A percentile compares a stretch with the other conserved stretches of the same genome.
phyloP scores from a whole-genome alignment of 2,797 vertebrate genomes.

The Lagocephalus sceleratus region DNA sequence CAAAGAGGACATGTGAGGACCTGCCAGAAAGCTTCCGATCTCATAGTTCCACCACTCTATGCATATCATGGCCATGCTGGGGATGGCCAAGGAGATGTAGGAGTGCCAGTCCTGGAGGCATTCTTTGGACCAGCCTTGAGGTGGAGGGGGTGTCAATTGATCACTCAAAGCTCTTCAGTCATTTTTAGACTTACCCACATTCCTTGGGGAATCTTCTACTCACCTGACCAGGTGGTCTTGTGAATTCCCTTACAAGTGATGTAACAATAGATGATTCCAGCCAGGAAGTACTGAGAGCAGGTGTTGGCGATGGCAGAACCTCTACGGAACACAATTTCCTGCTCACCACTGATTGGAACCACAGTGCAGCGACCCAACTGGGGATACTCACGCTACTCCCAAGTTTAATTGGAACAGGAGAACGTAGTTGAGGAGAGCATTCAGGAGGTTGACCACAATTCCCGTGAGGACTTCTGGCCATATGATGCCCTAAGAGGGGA shows the following conservation, averaged over 20 bases:
- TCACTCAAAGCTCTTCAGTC: not conserved
- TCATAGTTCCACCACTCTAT: constrained; percentile 94
- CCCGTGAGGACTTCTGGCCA: constrained; percentile 87
- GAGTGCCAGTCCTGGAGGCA: constrained; percentile 86
- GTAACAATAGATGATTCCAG: constrained; percentile 77
- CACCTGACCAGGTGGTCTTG: constrained; percentile 87
- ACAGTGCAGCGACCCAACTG: not conserved
- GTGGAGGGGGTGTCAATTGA: constrained; percentile 43
- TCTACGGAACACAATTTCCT: constrained; percentile 54
- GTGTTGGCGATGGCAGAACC: constrained; percentile 87
- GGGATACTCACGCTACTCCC: constrained; percentile 84
- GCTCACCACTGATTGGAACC: not conserved
- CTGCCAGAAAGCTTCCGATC: constrained; percentile 85
- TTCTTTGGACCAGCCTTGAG: constrained; percentile 87
- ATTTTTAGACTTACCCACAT: too few relatives aligned
- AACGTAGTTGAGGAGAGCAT: constrained; percentile 83
- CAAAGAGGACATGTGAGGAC: constrained; percentile 48
- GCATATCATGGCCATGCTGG: constrained; percentile 89
- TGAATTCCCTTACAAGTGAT: constrained; percentile 83
- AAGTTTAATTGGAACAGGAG: constrained; percentile 79
- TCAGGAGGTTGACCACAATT: constrained; percentile 81
- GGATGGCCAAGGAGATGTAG: constrained; percentile 81
- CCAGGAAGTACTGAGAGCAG: constrained; percentile 79
- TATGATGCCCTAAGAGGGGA: constrained; percentile 81
- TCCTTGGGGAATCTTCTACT: constrained; percentile 5